Evolutionary conservation across 2,113 vertebrate genomes (phyloP).

Genomic region (Protomyctophum bolini): DNA sequence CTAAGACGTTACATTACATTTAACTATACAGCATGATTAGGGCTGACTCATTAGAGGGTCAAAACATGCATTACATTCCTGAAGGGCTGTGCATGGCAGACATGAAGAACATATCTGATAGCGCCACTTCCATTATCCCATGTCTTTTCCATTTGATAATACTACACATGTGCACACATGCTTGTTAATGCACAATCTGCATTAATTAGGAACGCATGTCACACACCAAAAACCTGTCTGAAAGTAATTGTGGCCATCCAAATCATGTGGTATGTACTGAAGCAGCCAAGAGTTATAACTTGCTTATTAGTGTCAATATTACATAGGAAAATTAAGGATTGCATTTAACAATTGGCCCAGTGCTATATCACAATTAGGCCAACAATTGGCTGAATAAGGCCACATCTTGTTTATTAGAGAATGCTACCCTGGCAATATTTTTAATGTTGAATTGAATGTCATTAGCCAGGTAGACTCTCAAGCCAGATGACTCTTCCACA

Average conservation of each 20-base stretch:
- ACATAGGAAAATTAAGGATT: constrained; percentile 1
- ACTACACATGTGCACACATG: constrained; percentile 21
- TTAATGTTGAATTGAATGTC: too few relatives aligned
- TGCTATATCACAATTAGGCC: too few relatives aligned
- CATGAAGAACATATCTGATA: constrained; percentile 7
- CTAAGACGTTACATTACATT: not conserved
- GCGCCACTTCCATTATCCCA: constrained; percentile 24
- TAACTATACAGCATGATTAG: constrained; percentile 2
- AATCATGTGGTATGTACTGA: constrained; percentile 1
- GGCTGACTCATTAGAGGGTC: constrained; percentile 13
- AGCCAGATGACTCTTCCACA: too few relatives aligned
- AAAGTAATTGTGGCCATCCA: constrained; percentile 7
- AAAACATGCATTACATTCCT: constrained; percentile 9
- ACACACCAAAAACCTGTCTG: constrained; percentile 35
- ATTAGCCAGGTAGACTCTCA: too few relatives aligned
- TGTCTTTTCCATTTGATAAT: constrained; percentile 23
- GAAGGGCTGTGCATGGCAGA: constrained; percentile 17
- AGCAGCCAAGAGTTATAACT: constrained; percentile 18
- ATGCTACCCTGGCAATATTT: too few relatives aligned
- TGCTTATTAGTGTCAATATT: constrained; percentile 22
- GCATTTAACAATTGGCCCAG: not conserved
- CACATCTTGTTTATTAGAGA: too few relatives aligned
- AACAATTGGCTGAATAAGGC: too few relatives aligned
- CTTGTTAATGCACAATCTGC: constrained; percentile 28
- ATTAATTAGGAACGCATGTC: constrained; percentile 28